Base-by-base conservation (phyloP, 2,113 vertebrate genomes). In the Hippocampus mohnikei region DNA sequence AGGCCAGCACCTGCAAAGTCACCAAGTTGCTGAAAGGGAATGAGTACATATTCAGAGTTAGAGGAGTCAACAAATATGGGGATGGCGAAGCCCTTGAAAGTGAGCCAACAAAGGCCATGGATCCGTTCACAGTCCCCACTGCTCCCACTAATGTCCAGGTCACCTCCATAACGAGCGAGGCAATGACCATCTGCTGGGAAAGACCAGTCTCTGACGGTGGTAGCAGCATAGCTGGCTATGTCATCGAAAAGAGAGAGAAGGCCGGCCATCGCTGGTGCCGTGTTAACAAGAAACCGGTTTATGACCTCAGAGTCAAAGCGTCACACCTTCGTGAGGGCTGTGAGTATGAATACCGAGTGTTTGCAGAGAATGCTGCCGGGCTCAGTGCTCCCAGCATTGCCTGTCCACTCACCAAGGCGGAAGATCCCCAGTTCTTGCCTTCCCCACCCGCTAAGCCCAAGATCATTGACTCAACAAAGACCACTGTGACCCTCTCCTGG, bases 201-300 rank as follows among this genome's bases (percentile, higher is more conserved):
- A 95, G 97, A 90, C 97, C 97, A 11, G 91, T 93, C 42, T 95
- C 92, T 82, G 97, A 99, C 87, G 97, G 97, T 74, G 97, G 97
- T 56, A 98, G 71, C 87, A 95, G 95, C 74, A 98, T 99, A 77
- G 85, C 90, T 80, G 94, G 97, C 66, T 99, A 98, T 81, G 92
- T 98, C 40, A 98, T 98, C 90, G 97, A 99, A 89, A 96, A 94
- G 71, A 88, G 95, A 78, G 97, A 99, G 91, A 99, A 98, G 88
- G 93, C 93, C 60, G 95, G 96, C 78, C 90, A 98, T 16, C 93
- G 94, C 70, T 99, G 97, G 97, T 92, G 96, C 62, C 96, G 97
- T 74, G 96, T 99, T 37, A 98, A 98, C 91, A 99, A 99, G 91
- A 99, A 96, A 76, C 95, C 95, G 72, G 97, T 99, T 81, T 99